Evolutionary conservation across 2,113 vertebrate species (phyloP).

Genomic region (Pongo abelii): DNA sequence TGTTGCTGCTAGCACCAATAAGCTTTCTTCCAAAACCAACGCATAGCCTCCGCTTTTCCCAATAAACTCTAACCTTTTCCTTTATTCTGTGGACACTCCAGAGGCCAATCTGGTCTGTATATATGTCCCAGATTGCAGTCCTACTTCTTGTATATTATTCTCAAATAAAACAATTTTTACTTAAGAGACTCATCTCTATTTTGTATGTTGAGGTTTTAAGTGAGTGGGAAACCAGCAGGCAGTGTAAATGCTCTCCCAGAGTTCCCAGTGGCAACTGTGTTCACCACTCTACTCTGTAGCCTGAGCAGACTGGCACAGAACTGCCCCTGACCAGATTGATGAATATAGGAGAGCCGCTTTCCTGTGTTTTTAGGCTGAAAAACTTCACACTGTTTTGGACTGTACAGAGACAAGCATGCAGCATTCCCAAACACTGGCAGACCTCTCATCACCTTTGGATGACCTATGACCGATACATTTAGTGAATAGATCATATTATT

Average conservation of each 20-base stretch:
- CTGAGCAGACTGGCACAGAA: neutral
- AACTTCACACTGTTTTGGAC: neutral
- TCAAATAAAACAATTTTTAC: neutral
- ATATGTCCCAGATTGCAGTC: neutral
- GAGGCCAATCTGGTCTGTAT: neutral
- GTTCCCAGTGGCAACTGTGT: neutral
- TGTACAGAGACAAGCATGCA: neutral
- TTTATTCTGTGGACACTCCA: neutral
- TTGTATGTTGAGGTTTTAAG: neutral
- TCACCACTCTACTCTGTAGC: neutral
- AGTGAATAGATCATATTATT: neutral
- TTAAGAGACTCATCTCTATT: neutral
- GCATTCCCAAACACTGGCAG: neutral
- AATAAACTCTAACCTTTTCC: neutral
- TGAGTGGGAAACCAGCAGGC: neutral
- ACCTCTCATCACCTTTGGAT: neutral
- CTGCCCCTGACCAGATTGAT: neutral
- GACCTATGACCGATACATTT: neutral
- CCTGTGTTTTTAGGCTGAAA: neutral
- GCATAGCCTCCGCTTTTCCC: neutral
- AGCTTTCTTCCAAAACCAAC: neutral
- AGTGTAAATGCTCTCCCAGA: too few relatives aligned
- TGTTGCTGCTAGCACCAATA: too few relatives aligned
- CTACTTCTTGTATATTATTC: neutral
- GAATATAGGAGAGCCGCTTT: neutral